A percentile compares a stretch with the other conserved stretches of the same genome.
Evolutionary conservation across 2,113 vertebrate genomes (phyloP).

Genomic region (Lipotes vexillifer): DNA sequence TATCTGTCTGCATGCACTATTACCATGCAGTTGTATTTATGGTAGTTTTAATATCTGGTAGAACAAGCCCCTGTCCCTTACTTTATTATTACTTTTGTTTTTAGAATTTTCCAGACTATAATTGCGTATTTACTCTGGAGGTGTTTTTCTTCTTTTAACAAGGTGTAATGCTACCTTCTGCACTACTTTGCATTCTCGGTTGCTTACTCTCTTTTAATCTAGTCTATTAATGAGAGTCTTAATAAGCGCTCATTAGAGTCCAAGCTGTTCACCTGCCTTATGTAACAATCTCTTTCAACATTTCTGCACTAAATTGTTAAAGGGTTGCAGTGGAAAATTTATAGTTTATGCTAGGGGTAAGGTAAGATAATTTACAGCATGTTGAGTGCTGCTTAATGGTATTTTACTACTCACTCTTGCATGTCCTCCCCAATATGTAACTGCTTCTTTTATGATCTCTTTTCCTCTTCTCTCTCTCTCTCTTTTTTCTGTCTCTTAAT

Average conservation of each 20-base stretch:
- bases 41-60: constrained; percentile 21
- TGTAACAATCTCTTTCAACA: not conserved
- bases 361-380: not conserved
- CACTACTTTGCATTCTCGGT: constrained; percentile 3
- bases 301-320: constrained; percentile 14
- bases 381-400: not conserved
- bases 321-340: not conserved
- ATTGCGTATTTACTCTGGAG: constrained; percentile 30
- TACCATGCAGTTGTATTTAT: not conserved
- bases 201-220: constrained; percentile 30
- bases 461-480: not conserved
- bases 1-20: not conserved
- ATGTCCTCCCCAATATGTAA: not conserved
- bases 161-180: not conserved
- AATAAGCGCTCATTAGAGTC: constrained; percentile 21
- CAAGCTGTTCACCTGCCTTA: constrained; percentile 19
- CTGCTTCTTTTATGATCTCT: constrained; percentile 20
- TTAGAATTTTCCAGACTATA: constrained; percentile 24
- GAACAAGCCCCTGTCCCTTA: not conserved
- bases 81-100: constrained; percentile 14
- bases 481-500: not conserved
- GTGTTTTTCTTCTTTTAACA: constrained; percentile 29
- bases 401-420: constrained; percentile 18
- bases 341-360: not conserved
- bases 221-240: constrained; percentile 21